Conservation (phyloP, 2,797 vertebrate genomes). For the Chromis chromis region DNA sequence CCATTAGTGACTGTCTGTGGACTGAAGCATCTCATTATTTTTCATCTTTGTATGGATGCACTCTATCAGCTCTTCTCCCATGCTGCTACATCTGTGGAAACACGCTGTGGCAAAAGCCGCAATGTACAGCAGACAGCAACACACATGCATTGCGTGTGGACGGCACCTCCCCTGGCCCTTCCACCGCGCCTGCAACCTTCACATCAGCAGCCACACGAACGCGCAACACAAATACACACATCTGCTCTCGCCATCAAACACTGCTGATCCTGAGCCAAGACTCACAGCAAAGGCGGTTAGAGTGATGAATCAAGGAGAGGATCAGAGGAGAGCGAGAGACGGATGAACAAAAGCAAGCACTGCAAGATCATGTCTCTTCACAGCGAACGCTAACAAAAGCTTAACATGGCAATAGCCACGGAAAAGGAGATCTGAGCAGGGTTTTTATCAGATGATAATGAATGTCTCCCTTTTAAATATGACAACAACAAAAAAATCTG, state of each 20-base stretch:
- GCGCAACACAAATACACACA: conserved; percentile 33
- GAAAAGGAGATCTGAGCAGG: conserved; percentile 10
- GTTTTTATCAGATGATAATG: conserved; percentile 27
- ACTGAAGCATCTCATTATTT: conserved; percentile 68
- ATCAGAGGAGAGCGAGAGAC: conserved; percentile 59
- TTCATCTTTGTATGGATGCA: conserved; percentile 65
- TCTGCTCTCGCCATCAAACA: conserved; percentile 62
- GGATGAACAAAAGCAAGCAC: conserved; percentile 48
- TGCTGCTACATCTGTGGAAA: conserved; percentile 37
- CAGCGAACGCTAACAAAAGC: conserved; percentile 48
- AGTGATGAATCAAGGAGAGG: conserved; percentile 70
- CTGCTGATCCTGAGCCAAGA: conserved; percentile 61
- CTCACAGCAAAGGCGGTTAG: conserved; percentile 54
- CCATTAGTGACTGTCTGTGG: conserved; percentile 75
- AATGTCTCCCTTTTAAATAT: conserved; percentile 32
- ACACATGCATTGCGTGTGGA: conserved; percentile 24
- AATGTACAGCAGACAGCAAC: conserved; percentile 10
- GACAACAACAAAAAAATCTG: not conserved
- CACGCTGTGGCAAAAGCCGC: conserved; percentile 40
- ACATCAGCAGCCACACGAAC: conserved; percentile 39
- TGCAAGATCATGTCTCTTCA: conserved; percentile 46
- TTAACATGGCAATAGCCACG: not conserved
- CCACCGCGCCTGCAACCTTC: conserved; percentile 18
- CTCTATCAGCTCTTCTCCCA: conserved; percentile 49
- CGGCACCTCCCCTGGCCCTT: conserved; percentile 29